Evolutionary conservation across 2,113 vertebrate genomes (phyloP).

Genomic region (Aleadryas rufinucha): DNA sequence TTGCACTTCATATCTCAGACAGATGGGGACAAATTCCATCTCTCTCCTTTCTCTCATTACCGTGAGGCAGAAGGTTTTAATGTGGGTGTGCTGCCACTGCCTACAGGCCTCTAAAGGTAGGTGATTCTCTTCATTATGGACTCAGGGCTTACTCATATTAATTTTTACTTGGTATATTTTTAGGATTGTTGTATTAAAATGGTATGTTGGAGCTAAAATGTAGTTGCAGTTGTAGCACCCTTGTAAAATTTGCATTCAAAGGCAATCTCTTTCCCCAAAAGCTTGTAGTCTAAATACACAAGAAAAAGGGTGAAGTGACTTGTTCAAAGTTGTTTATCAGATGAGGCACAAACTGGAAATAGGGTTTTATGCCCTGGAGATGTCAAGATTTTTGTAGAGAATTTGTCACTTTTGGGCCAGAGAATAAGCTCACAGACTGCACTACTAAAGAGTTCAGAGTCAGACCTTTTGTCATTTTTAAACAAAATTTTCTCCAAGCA

Average conservation of each 20-base stretch:
- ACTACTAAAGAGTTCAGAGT: not conserved
- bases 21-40: not conserved
- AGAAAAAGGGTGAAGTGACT: not conserved
- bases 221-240: rapidly evolving
- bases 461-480: not conserved
- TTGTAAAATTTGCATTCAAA: not conserved
- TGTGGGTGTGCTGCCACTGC: not conserved
- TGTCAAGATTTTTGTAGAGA: not conserved
- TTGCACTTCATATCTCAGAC: not conserved
- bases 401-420: not conserved
- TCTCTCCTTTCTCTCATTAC: not conserved
- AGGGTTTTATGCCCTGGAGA: not conserved
- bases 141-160: not conserved
- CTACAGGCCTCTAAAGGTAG: not conserved
- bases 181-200: not conserved
- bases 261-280: not conserved
- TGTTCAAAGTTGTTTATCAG: not conserved
- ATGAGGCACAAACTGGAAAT: not conserved
- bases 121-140: not conserved
- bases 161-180: not conserved
- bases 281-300: not conserved
- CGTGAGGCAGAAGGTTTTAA: not conserved
- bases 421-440: not conserved
- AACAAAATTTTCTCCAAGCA: not conserved
- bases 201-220: not conserved